Evolutionary conservation across 2,113 vertebrate genomes (phyloP), one percentile per base, ranked within the genome.

Genomic region (Rhinoderma darwinii): DNA sequence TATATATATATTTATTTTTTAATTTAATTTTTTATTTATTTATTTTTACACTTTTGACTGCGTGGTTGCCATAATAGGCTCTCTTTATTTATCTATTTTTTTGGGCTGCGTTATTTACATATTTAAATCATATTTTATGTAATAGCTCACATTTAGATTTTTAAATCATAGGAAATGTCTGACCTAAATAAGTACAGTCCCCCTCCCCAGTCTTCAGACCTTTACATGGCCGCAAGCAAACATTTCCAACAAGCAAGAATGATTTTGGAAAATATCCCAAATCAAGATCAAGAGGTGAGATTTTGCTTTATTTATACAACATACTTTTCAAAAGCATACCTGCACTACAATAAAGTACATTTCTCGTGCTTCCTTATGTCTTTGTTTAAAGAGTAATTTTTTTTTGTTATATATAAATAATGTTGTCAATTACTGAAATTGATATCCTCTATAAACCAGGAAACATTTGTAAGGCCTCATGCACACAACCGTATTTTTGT

Each of bases 211-310:
- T 97, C 98, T 43, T 96, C 97, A 44, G 98, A 99, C 92, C 95
- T 99, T 56, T 99, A 99, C 89, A 94, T 98, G 94, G 98, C 98
- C 50, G 97, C 98, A 89, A 99, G 98, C 91, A 99, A 99, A 93
- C 98, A 99, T 91, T 99, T 99, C 91, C 98, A 99, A 91, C 98
- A 99, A 91, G 97, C 98, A 63, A 99, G 97, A 91, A 96, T 99
- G 93, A 99, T 99, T 91, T 89, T 99, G 91, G 98, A 99, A 92
- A 99, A 98, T 89, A 95, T 99, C 83, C 94, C 96, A 0, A 97
- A 95, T 89, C 96, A 97, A 44, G 98, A 99, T 89, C 93, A 95
- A 0, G 98, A 99, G 97, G 98, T 98, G 88, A 95, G 93, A 66
- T 27, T 22, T 66, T n/a, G 20, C 27, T 66, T 25, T 30, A n/a